Evolutionary conservation across 2,113 vertebrate genomes (phyloP), one percentile per base, ranked within the genome.

Genomic region (Oenanthe melanoleuca): DNA sequence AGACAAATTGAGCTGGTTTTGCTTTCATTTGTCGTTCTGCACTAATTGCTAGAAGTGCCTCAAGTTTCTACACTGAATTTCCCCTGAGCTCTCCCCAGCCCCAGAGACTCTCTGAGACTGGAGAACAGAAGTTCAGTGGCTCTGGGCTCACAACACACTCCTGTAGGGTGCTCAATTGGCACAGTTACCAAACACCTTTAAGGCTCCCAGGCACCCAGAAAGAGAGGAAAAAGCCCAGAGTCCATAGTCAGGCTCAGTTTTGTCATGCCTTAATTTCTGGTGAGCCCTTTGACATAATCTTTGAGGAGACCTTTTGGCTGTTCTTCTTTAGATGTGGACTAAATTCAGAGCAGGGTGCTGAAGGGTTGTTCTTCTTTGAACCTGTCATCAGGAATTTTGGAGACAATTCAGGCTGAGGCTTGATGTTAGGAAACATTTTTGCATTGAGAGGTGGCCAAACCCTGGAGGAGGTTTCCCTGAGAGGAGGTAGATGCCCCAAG

Each of bases 141-240:
- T 11, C 26, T 69, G 44, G 61, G 24, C 22, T 79, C 33, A 25
- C 49, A 80, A 5, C 6, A 6, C 6, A 25, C 26, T 64, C 24
- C 33, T 1, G 0, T 0, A 34, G 11, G 6, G 9, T 49, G 38
- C 31, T 77, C 14, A 15, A 4, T 0, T 31, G 5, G 3, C 28
- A 7, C 13, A 47, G 25, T 11, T 47, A n/a, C 33, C 37, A 75
- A 31, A 4, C 21, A 26, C 7, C 45, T 50, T 10, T 7, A 55
- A 34, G 22, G 11, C 13, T 56, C 29, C 21, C 13, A 14, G 42
- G 17, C 20, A 67, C 19, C 24, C n/a, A 60, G 55, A 25, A 19
- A 66, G 6, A 38, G 11, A 6, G 5, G 11, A 9, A 8, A 67
- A 61, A 69, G 22, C 19, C 8, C 33, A 45, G 22, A 13, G 2